A percentile compares a stretch with the other conserved stretches of the same genome.
These are phyloP conservation scores for Bubo blakistoni DNA, from an alignment of 2,113 vertebrate genomes.

Conservation along the genomic window DNA sequence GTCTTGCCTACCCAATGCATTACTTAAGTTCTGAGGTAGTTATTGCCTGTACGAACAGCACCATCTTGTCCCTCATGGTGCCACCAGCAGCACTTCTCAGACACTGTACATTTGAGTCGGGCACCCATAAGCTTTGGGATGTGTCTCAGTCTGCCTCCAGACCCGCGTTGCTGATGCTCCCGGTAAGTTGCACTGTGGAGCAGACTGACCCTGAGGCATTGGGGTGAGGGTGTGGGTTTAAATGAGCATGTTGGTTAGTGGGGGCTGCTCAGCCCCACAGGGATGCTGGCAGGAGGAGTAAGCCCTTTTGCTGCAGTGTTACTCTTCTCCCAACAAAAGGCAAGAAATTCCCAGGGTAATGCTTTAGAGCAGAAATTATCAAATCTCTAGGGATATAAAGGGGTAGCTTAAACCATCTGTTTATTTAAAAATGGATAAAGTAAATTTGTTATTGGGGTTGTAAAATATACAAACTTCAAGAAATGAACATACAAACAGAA, in stretches of 20 bases:
- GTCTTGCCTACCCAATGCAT: not conserved
- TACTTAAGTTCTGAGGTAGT: not conserved
- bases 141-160: not conserved
- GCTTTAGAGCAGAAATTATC: not conserved
- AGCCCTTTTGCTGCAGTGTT: not conserved
- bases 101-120: not conserved
- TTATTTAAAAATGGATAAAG: not conserved
- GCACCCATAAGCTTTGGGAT: not conserved
- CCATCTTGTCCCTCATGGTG: not conserved
- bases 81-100: not conserved
- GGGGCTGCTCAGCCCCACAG: not conserved
- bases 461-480: not conserved
- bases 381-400: not conserved
- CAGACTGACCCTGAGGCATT: fast-evolving
- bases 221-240: not conserved
- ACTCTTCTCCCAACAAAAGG: not conserved
- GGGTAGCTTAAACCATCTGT: not conserved
- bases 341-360: not conserved
- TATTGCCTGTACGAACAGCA: not conserved
- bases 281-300: not conserved
- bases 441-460: not conserved
- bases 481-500: not conserved
- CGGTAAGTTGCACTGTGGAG: not conserved
- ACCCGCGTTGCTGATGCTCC: not conserved
- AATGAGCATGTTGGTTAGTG: not conserved